Percentiles rank a stretch among this genome's conserved stretches.
These are phyloP conservation scores for Halcyon senegalensis DNA, from an alignment of 2,113 vertebrate genomes.

Conservation along the genomic window DNA sequence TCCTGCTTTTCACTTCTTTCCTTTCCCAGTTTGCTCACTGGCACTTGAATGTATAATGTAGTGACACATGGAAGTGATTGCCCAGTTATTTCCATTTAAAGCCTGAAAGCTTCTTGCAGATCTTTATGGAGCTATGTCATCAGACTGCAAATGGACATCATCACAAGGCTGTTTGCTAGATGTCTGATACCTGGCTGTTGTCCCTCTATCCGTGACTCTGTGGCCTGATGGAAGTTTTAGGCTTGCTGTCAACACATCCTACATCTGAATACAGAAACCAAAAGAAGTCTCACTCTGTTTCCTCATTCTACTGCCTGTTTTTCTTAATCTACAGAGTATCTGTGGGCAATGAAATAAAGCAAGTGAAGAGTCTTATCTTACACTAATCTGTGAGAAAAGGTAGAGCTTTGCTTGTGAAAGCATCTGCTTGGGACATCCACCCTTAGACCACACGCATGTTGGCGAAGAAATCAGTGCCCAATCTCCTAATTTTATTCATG, in stretches of 20 bases:
- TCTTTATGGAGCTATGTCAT: neutral
- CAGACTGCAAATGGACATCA: neutral
- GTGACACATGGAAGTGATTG: neutral
- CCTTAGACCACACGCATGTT: neutral
- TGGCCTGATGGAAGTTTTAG: neutral
- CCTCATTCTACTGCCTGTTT: neutral
- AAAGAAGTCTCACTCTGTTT: neutral
- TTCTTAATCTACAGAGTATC: neutral
- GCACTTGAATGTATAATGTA: neutral
- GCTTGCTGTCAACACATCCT: neutral
- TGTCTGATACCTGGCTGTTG: neutral
- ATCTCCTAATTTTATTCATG: neutral
- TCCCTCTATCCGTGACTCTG: neutral
- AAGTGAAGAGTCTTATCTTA: neutral
- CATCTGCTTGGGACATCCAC: neutral
- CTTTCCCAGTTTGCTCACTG: neutral
- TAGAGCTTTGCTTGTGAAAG: neutral
- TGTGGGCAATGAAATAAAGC: neutral
- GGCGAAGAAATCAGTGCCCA: neutral
- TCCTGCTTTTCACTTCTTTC: neutral
- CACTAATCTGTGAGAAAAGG: neutral
- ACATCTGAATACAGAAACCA: neutral
- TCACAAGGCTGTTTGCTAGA: neutral
- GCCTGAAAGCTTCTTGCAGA: neutral
- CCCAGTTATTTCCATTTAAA: neutral